Evolutionary conservation across 2,797 vertebrate genomes (phyloP), one percentile per base, ranked within the genome.

Genomic region (Loriculus beryllinus): DNA sequence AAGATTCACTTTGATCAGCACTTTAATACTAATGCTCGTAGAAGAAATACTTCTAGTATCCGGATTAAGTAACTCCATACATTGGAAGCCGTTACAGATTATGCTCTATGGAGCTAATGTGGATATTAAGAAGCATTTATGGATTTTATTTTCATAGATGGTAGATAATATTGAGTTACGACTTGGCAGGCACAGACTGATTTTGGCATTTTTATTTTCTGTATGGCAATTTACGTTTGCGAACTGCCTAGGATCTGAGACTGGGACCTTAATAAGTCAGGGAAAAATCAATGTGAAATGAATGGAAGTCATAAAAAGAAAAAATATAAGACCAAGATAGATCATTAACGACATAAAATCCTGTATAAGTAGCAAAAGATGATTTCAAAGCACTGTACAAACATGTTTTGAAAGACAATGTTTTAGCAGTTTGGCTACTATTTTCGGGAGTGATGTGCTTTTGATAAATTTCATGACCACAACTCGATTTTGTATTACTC

Each of bases 191-290:
- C 35, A 45, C 84, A 88, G 82, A 7, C 59, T 88, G 82, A 92
- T 92, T 92, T 96, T 87, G 87, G 76, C 89, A 88, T 88, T 96
- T 97, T 96, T 96, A 94, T 96, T 91, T 96, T 94, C 84, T 86
- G 31, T 76, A 28, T 33, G 2, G 5, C 43, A 88, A 92, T 96
- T 96, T 96, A 92, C 75, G 91, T 94, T 81, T 95, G 42, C 54
- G 63, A 69, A 81, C 47, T 79, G 93, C 77, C 79, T 93, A 47
- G n/a, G 49, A 72, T 92, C 75, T 95, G 84, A 93, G 69, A 67
- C 49, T 48, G 31, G 51, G 77, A 48, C 65, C 76, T 92, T 93
- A 90, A 96, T 92, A 96, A 96, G 90, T 92, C 93, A 94, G 72
- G 26, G 49, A 84, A 84, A 96, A 92, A 96, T 94, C 89, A 92